Evolutionary conservation across 2,797 vertebrate genomes (phyloP).

Genomic region (Microcaecilia unicolor): DNA sequence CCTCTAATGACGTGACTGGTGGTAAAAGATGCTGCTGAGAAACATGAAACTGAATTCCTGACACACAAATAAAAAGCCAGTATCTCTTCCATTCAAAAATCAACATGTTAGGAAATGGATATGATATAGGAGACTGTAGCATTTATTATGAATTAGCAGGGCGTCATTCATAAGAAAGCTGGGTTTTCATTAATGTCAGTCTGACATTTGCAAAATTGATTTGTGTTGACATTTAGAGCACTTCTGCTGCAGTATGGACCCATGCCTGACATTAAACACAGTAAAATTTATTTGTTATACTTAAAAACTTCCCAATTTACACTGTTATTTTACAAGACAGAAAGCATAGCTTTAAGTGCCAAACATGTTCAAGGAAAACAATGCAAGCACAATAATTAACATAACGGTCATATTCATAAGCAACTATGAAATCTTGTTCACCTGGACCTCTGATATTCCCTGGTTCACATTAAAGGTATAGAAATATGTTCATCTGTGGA

Average conservation of each 20-base stretch:
- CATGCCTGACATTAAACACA: slow-evolving; percentile 43
- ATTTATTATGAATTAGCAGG: slow-evolving; percentile 30
- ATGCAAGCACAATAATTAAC: not conserved
- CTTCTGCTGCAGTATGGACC: slow-evolving; percentile 27
- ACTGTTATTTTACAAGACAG: slow-evolving; percentile 12
- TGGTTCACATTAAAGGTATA: not conserved
- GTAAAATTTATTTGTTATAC: slow-evolving; percentile 36
- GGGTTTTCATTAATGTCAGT: slow-evolving; percentile 32
- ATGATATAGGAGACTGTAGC: not conserved
- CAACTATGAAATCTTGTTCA: not conserved
- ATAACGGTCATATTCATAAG: not conserved
- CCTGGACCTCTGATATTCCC: not conserved
- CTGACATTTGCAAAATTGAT: slow-evolving; percentile 58
- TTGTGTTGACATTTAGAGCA: slow-evolving; percentile 57
- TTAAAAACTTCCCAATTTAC: slow-evolving; percentile 33
- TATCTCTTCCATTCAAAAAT: slow-evolving; percentile 1
- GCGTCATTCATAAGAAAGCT: slow-evolving; percentile 15
- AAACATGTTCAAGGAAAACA: slow-evolving; percentile 3
- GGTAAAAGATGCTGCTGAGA: slow-evolving; percentile 1
- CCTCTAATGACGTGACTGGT: not conserved
- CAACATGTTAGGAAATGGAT: slow-evolving; percentile 1
- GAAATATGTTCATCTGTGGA: not conserved
- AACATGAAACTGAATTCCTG: slow-evolving; percentile 10
- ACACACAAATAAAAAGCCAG: not conserved
- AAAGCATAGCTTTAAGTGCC: not conserved